Conservation (phyloP, 2,113 vertebrate genomes). For the Solenodon paradoxus region DNA sequence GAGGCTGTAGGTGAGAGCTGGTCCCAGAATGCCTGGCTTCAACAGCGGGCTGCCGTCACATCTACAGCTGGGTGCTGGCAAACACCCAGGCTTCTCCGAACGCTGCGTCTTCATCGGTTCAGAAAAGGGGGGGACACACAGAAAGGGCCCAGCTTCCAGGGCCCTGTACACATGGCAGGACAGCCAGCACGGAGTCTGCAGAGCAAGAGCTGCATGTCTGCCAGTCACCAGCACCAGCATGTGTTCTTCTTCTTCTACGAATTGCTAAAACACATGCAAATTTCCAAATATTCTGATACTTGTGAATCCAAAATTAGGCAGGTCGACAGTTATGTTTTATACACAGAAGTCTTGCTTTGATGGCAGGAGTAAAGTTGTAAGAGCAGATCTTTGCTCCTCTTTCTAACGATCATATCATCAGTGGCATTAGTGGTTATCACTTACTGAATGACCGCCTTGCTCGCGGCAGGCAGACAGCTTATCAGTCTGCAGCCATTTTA, state of each 20-base stretch:
- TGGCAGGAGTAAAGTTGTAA: not conserved
- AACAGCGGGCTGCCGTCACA: not conserved
- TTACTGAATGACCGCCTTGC: not conserved
- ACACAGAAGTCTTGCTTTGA: not conserved
- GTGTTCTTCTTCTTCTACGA: not conserved
- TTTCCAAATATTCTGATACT: not conserved
- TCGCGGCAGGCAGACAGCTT: not conserved
- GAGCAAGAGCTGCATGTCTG: too few species aligned
- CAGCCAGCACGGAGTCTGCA: not conserved
- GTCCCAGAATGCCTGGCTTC: not conserved
- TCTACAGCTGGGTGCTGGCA: accelerated
- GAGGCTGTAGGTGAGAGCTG: not conserved
- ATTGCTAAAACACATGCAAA: not conserved
- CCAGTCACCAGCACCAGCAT: not conserved
- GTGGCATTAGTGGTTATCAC: not conserved
- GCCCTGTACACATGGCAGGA: too few species aligned
- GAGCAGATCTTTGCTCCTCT: not conserved
- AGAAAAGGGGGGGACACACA: not conserved
- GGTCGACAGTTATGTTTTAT: not conserved
- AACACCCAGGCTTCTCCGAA: not conserved
- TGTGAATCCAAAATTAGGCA: not conserved
- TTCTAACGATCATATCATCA: not conserved
- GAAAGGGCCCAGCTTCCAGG: not conserved
- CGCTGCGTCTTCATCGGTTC: not conserved
- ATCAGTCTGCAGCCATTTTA: not conserved